Evolutionary conservation across 2,888 invertebrate genomes (phyloP), one percentile per base, ranked within the genome.

Genomic region (Encarsia formosa): DNA sequence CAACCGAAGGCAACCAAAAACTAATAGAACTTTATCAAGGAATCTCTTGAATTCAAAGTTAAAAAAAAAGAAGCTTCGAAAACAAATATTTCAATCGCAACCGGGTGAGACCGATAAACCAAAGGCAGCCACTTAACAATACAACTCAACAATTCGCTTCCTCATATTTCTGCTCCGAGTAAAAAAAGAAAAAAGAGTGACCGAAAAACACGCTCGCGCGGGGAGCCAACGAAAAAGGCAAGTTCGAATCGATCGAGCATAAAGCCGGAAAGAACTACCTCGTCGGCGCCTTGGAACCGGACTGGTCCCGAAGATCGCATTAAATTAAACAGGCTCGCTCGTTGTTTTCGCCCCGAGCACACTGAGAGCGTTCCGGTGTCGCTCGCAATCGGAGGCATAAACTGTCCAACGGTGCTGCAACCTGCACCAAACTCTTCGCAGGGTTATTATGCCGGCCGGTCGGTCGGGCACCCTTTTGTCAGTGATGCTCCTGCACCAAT

Each of bases 351-450:
- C 49, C 54, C 58, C 62, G 65, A 65, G 65, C 63, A 58, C 57
- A 65, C 63, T 73, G 72, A 73, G 71, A 73, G 73, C 71, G 73
- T 73, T 73, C 73, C 68, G 70, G 67, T 73, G 73, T 73, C 67
- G 72, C 64, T 67, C 63, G 72, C 71, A 73, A 73, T 73, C 73
- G 71, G 68, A 65, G 68, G 71, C 73, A 73, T 73, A 73, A 73
- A 73, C 70, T 73, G 70, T 56, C 51, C 53, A 53, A 50, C 41
- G 50, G 19, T 6, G 2, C 35, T 9, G 13, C 16, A 35, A 15
- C 35, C 35, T 9, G 13, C 35, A 8, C 16, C 13, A 9, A 13
- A 2, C 16, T 19, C 38, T 5, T 22, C n/a, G 18, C 20, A 8
- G n/a, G 11, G 8, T n/a, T 38, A 13, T 13, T 18, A 15, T 13